phyloP scores from a whole-genome alignment of 2,888 invertebrate genomes.

The Drosophila pseudotalamancana region DNA sequence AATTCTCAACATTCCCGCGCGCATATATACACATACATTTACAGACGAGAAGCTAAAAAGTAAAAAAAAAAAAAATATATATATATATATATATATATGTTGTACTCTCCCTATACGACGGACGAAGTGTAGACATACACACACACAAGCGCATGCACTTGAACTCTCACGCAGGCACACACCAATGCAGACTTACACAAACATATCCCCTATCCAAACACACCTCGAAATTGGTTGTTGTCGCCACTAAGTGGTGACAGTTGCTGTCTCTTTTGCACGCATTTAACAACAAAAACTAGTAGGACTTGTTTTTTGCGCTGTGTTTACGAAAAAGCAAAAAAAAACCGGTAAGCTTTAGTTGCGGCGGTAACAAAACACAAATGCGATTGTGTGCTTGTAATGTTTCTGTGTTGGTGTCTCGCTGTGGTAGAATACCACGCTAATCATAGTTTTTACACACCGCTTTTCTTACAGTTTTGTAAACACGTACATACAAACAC shows the following conservation, averaged over 20 bases:
- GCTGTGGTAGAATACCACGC: slow-evolving; percentile 53
- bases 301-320: slow-evolving; percentile 72
- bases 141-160: slow-evolving; percentile 58
- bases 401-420: slow-evolving; percentile 30
- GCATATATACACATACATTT: slow-evolving; percentile 41
- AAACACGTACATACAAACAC: slow-evolving; percentile 60
- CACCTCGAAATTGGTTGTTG: slow-evolving; percentile 67
- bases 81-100: slow-evolving; percentile 15
- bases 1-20: slow-evolving; percentile 81
- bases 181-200: slow-evolving; percentile 34
- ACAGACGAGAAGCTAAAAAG: slow-evolving; percentile 29
- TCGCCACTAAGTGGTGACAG: slow-evolving; percentile 58
- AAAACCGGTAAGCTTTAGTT: slow-evolving; percentile 77
- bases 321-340: slow-evolving; percentile 54
- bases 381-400: slow-evolving; percentile 20
- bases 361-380: slow-evolving; percentile 34
- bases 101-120: slow-evolving; percentile 43
- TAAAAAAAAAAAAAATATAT: slow-evolving; percentile 14
- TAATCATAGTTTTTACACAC: slow-evolving; percentile 74
- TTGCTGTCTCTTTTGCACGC: slow-evolving; percentile 41
- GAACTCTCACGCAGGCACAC: slow-evolving; percentile 65
- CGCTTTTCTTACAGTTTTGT: slow-evolving; percentile 77
- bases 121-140: slow-evolving; percentile 53
- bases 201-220: slow-evolving; percentile 49
- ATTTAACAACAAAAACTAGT: slow-evolving; percentile 60